Evolutionary conservation across 2,888 invertebrate genomes (phyloP), one percentile per base, ranked within the genome.

Genomic region (Acheta domesticus): DNA sequence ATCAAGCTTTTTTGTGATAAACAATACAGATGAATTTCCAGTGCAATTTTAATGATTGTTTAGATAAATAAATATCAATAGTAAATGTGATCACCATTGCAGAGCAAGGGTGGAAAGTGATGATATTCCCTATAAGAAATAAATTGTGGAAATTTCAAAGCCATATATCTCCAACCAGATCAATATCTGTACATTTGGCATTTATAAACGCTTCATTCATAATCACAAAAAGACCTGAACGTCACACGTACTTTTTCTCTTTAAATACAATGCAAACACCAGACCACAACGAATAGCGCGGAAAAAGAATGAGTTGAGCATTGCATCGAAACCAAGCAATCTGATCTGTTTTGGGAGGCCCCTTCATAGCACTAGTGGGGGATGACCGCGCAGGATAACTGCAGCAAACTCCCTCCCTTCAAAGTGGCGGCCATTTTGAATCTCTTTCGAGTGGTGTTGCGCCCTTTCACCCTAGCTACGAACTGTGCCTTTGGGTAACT

Each of bases 171-270:
- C 14, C 14, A 62, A 62, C 62, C 62, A n/a, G 62, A 62, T 62
- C 62, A 62, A 62, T 62, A 62, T 62, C 62, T 36, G n/a, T 62
- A 62, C n/a, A 62, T 62, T 62, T 62, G 62, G 62, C 62, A 62
- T 62, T 62, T 62, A 62, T 62, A 62, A 36, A 19, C 14, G 62
- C 16, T n/a, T 62, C 16, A 62, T 62, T 62, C 14, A 62, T 62
- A 19, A n/a, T 62, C 62, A 62, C 62, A 62, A 62, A 62, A 62
- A 62, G 62, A 62, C 62, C 62, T 19, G 16, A 62, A 3, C n/a
- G 62, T 62, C 62, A 62, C 62, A 62, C 62, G 4, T n/a, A 5
- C 62, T 62, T 62, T 62, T 62, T 62, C 62, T n/a, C 62, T 62
- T 19, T 62, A 62, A 62, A 62, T 62, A 62, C 62, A 62, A n/a